Evolutionary conservation across 2,797 vertebrate species (phyloP).

Genomic region (Dendrocincla tyrannina): DNA sequence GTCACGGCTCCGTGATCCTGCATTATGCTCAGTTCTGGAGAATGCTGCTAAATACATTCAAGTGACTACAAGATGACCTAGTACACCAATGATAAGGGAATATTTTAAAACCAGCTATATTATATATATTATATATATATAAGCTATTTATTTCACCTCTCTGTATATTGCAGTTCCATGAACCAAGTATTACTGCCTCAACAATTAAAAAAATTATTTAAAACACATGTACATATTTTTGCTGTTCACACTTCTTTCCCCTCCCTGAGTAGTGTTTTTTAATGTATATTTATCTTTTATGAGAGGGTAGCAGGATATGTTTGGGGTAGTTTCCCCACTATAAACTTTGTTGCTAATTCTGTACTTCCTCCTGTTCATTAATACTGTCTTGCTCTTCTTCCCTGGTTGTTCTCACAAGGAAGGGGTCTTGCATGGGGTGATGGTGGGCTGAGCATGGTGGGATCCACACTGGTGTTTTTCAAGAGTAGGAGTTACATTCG

Average conservation of each 20-base stretch:
- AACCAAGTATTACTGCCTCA: constrained; percentile 85
- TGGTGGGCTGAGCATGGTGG: background rate
- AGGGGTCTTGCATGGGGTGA: background rate
- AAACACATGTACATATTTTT: constrained; percentile 61
- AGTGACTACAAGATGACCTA: constrained; percentile 81
- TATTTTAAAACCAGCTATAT: constrained; percentile 86
- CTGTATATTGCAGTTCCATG: constrained; percentile 86
- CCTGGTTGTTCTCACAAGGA: background rate
- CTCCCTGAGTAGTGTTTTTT: background rate
- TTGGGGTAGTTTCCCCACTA: background rate
- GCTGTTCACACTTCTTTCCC: constrained; percentile 47
- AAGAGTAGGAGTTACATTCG: background rate
- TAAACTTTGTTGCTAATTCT: background rate
- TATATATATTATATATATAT: constrained; percentile 87
- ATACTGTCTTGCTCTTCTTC: background rate
- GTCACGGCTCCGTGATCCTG: constrained; percentile 78
- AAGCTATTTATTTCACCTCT: constrained; percentile 91
- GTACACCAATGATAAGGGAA: constrained; percentile 85
- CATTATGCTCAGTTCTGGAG: constrained; percentile 78
- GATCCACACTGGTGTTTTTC: rapidly evolving
- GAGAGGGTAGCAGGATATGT: background rate
- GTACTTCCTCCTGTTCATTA: background rate
- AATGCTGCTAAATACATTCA: constrained; percentile 83
- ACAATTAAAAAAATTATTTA: constrained; percentile 85
- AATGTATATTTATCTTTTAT: background rate